Evolutionary conservation across 2,113 vertebrate species (phyloP), one percentile per base, ranked within the genome.

Genomic region (Acanthisitta chloris): DNA sequence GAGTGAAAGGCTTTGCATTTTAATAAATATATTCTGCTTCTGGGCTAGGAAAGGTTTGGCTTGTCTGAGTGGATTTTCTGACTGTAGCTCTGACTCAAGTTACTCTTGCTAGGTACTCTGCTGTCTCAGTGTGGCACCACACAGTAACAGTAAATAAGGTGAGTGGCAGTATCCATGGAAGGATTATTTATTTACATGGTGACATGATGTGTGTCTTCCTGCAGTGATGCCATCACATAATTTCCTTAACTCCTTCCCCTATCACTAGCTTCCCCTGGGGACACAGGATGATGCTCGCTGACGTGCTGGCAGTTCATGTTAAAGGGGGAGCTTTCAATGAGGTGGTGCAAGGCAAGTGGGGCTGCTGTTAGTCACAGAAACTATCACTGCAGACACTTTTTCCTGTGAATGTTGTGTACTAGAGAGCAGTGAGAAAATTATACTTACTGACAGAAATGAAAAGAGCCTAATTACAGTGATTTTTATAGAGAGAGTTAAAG

Each of bases 391-490:
- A 66, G 64, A 66, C 66, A 66, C 49, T 76, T 90, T 61, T 82
- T 69, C 54, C 54, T 49, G 23, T 42, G 57, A 91, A 59, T 79
- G 23, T 21, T 55, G 38, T 8, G 4, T 59, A 29, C 73, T 70
- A 73, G 38, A 51, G 59, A 94, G 66, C 38, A 80, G 18, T 24
- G 76, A 54, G 88, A 90, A 95, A 94, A 94, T 88, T 65, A 69
- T 36, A 72, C 73, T 94, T 74, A 72, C 49, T 88, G 73, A 62
- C 70, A 79, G 58, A 83, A 92, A 86, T 62, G 43, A 90, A 84
- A 58, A 92, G 51, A 81, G 77, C 70, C 64, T 94, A 95, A 95
- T 93, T 90, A 88, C 79, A 92, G 59, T 81, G 82, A 88, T 92
- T 92, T 93, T 86, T 78, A 78, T 13, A 62, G n/a, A 87, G 59